phyloP scores from a whole-genome alignment of 2,888 invertebrate species.

The Agelastica alni region DNA sequence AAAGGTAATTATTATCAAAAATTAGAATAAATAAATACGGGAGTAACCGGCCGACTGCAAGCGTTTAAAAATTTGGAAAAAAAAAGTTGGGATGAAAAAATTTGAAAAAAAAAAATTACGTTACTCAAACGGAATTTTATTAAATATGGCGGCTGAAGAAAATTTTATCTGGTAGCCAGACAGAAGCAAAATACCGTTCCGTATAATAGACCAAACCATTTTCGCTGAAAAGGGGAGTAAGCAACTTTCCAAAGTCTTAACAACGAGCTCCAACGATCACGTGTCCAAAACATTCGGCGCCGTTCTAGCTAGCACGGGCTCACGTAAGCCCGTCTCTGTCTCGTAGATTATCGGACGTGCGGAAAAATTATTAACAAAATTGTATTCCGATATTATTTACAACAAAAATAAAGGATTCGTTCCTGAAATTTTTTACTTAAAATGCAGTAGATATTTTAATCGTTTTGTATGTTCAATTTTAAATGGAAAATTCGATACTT shows the following conservation, averaged over 20 bases:
- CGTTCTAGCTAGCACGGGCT: constrained; percentile 26
- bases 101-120: neutral
- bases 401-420: constrained; percentile 8
- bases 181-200: constrained; percentile 53
- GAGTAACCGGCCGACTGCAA: too few species aligned
- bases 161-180: constrained; percentile 46
- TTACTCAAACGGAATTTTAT: constrained; percentile 22
- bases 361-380: constrained; percentile 37
- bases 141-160: constrained; percentile 43
- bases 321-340: constrained; percentile 39
- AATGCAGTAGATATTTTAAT: too few species aligned
- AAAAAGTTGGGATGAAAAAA: neutral
- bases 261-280: constrained; percentile 47
- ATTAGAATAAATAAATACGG: too few species aligned
- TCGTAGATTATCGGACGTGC: constrained; percentile 36
- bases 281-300: constrained; percentile 39
- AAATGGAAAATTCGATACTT: constrained; percentile 17
- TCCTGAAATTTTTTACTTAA: too few species aligned
- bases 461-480: neutral
- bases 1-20: too few species aligned
- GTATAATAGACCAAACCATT: constrained; percentile 55
- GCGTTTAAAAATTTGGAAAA: too few species aligned
- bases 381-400: constrained; percentile 22
- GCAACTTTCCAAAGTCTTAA: constrained; percentile 49
- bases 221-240: constrained; percentile 54